Conservation (phyloP, 2,113 vertebrate genomes). For the Ia io region DNA sequence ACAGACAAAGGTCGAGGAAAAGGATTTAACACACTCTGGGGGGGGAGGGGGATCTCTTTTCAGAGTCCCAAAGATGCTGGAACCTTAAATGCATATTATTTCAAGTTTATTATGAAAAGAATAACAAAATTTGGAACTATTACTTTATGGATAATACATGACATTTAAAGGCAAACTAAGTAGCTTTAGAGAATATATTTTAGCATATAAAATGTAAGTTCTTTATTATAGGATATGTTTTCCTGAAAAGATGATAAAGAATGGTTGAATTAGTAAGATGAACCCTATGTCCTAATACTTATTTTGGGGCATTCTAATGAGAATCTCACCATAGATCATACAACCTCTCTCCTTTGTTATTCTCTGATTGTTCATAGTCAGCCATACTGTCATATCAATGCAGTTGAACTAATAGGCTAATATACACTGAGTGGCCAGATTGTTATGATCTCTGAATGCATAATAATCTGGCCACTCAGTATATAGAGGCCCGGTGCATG, state of each 20-base stretch:
- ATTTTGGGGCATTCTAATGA: background rate
- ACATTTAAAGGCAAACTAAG: slow-evolving; percentile 19
- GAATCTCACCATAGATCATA: background rate
- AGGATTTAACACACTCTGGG: background rate
- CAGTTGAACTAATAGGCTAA: background rate
- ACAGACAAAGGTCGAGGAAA: background rate
- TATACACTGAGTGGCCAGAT: background rate
- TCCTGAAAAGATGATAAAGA: background rate
- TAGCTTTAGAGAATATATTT: slow-evolving; percentile 9
- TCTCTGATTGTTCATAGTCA: background rate
- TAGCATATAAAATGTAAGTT: background rate
- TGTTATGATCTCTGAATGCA: too few relatives aligned
- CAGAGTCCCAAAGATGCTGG: background rate
- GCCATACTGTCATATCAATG: background rate
- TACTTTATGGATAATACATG: background rate
- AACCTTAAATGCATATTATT: slow-evolving; percentile 24
- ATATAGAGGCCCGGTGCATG: too few relatives aligned
- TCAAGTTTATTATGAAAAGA: background rate
- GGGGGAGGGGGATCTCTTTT: background rate
- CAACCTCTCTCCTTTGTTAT: background rate
- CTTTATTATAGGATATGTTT: background rate
- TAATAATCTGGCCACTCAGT: too few relatives aligned
- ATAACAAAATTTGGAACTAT: background rate
- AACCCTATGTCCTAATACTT: background rate
- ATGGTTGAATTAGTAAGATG: background rate